Conservation (phyloP, 2,797 vertebrate genomes). For the Phrynocephalus forsythii region DNA sequence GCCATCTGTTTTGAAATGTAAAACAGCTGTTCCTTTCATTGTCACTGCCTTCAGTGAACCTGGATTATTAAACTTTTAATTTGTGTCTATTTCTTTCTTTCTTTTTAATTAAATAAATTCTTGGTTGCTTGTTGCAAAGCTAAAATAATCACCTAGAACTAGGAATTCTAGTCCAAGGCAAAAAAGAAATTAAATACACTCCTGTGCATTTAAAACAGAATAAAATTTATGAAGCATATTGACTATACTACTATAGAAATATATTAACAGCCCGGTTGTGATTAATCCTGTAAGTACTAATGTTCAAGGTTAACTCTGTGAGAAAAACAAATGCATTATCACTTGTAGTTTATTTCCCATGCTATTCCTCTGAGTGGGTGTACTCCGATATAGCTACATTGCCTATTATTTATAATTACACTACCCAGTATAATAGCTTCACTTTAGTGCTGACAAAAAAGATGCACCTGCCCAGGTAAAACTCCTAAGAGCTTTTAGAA, state of each 20-base stretch:
- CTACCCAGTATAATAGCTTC: not conserved
- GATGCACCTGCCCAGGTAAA: not conserved
- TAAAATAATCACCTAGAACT: not conserved
- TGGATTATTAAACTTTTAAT: conserved; percentile 66
- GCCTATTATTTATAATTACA: not conserved
- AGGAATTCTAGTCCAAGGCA: not conserved
- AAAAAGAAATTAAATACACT: not conserved
- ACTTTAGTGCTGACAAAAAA: not conserved
- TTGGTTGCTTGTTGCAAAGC: not conserved
- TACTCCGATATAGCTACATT: not conserved
- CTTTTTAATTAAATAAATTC: conserved; percentile 58
- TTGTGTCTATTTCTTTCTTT: conserved; percentile 41
- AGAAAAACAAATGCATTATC: not conserved
- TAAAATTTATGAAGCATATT: conserved; percentile 14
- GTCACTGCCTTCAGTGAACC: conserved; percentile 48
- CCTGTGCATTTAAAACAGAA: not conserved
- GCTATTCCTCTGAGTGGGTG: not conserved
- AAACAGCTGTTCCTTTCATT: conserved; percentile 61
- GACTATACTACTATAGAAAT: not conserved
- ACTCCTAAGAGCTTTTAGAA: not conserved
- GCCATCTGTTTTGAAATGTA: conserved; percentile 62
- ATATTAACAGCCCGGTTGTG: not conserved
- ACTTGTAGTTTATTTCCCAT: not conserved
- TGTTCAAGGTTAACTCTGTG: not conserved
- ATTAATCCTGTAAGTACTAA: conserved; percentile 4